Base-by-base conservation (phyloP, 1,140 invertebrate species). In the Drosophila orosa region DNA sequence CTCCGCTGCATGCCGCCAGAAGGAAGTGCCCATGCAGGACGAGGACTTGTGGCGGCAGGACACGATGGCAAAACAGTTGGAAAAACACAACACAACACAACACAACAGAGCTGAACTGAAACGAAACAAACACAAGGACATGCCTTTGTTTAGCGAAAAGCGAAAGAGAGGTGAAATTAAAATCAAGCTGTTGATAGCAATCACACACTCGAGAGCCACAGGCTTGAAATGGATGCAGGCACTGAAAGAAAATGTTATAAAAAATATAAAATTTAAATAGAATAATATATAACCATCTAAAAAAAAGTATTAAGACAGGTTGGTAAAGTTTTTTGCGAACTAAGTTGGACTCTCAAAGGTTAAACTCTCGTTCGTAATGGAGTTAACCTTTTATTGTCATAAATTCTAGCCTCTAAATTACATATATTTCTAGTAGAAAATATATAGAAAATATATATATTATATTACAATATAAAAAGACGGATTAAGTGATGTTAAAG, bases 151-250 rank as follows among this genome's bases (percentile, higher is more conserved):
- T 33, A 25, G 42, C 37, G 5, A 24, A 57, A 39, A 57, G 62
- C 48, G 52, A 39, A 76, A 22, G 73, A 52, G 61, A 24, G 58
- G 69, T 67, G 54, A 86, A 86, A 81, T 87, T 89, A 67, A 87
- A 87, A 89, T 89, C 84, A 89, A 87, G 84, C 84, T 87, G 84
- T 89, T 87, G 84, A 87, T 87, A 66, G 84, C 84, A 87, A 89
- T 87, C 84, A 87, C 84, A 84, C 84, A 78, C 75, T 89, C 79
- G 76, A 78, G 80, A 31, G 47, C 47, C 47, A 59, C 78, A 62
- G 42, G 42, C 45, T 52, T 61, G 27, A 63, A 78, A 55, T 83
- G 81, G 61, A 78, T 72, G 55, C 37, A 59, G 56, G 31, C 60
- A 63, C 35, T 13, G 55, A 1, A 6, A 0, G 19, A 48, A 39